phyloP scores from a whole-genome alignment of 1,140 invertebrate genomes.

The Conopomorpha cramerella region DNA sequence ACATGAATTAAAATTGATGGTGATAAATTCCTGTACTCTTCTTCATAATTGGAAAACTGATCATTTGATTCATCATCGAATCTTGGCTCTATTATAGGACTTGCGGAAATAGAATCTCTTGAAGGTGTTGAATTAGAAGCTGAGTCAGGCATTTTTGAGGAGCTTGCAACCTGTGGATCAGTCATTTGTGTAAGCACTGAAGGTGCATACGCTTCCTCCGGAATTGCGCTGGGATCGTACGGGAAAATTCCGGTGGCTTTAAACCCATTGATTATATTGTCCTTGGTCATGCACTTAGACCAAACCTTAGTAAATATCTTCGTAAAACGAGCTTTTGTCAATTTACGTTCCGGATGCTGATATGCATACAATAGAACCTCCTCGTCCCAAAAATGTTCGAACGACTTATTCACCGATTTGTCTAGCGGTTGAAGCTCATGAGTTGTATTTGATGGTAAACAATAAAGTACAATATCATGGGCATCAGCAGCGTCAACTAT shows the following conservation, averaged over 20 bases:
- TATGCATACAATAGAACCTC: conserved; percentile 10
- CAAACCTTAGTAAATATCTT: conserved; percentile 16
- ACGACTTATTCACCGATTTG: conserved; percentile 21
- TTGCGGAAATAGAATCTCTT: no score
- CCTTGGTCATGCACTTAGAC: conserved; percentile 15
- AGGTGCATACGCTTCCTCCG: conserved; percentile 19
- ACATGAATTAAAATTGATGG: conserved; percentile 3
- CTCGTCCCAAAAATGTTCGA: conserved; percentile 19
- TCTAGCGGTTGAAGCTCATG: conserved; percentile 42
- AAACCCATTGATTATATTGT: conserved; percentile 18
- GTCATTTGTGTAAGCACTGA: conserved; percentile 8
- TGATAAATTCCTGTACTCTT: conserved; percentile 2
- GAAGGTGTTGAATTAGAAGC: conserved; percentile 3
- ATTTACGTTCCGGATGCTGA: conserved; percentile 5
- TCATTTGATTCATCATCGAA: conserved; percentile 2
- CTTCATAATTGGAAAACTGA: conserved; percentile 6
- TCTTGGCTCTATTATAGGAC: no score
- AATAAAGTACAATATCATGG: conserved; percentile 25
- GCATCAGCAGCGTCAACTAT: conserved; percentile 27
- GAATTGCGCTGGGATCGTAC: conserved; percentile 15
- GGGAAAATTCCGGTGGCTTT: conserved; percentile 18
- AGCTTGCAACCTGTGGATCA: conserved; percentile 2
- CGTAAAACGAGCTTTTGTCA: conserved; percentile 11
- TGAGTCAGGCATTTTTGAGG: conserved; percentile 4
- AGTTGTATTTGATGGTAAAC: conserved; percentile 31